Percentiles rank a stretch among this genome's conserved stretches.
phyloP scores from a whole-genome alignment of 2,797 vertebrate genomes.

The Sciurus vulgaris region DNA sequence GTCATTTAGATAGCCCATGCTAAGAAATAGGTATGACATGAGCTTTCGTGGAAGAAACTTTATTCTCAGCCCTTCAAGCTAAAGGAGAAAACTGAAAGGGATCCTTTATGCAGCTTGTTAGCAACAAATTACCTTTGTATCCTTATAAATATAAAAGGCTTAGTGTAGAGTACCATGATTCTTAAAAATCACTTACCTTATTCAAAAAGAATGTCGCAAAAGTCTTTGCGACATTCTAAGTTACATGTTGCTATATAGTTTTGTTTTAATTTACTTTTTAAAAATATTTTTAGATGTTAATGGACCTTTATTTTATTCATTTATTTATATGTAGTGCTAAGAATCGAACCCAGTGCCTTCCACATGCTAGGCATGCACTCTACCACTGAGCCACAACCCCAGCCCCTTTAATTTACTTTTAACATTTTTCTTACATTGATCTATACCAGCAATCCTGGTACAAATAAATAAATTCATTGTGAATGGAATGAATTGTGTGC shows the following conservation, averaged over 20 bases:
- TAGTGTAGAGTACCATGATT: neutral
- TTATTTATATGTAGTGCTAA: too few relatives aligned
- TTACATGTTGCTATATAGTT: neutral
- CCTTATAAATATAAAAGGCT: constrained; percentile 32
- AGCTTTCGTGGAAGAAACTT: constrained; percentile 54
- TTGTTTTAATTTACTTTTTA: neutral
- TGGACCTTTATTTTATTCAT: too few relatives aligned
- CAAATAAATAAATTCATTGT: constrained; percentile 11
- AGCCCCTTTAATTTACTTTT: neutral
- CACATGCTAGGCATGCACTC: too few relatives aligned
- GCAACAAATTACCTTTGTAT: neutral
- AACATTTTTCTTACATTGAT: neutral
- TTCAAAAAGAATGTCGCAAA: neutral
- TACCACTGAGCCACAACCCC: too few relatives aligned
- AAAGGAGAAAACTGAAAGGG: constrained; percentile 18
- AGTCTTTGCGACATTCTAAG: neutral
- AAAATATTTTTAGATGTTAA: too few relatives aligned
- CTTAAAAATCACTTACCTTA: constrained; percentile 11
- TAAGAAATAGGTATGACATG: neutral
- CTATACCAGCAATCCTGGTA: neutral
- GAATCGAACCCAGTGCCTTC: too few relatives aligned
- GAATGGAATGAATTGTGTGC: neutral
- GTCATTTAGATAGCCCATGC: neutral
- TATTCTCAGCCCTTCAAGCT: constrained; percentile 41
- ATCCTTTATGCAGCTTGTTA: neutral